phyloP scores from a whole-genome alignment of 2,113 vertebrate genomes.

The Geococcyx californianus region DNA sequence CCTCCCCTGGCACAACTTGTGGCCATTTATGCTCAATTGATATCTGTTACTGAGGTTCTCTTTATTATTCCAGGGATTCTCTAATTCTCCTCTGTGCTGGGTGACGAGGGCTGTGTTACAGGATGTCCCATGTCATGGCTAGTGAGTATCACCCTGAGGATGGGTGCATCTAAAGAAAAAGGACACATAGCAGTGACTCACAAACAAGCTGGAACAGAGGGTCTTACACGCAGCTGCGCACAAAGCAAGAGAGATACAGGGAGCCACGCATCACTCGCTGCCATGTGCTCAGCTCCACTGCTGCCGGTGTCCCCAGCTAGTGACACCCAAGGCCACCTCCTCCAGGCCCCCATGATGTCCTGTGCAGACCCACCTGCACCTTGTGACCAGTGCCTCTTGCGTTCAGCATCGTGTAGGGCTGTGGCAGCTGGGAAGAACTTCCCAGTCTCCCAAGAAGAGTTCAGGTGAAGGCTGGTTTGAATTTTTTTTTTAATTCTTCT shows the following conservation, averaged over 20 bases:
- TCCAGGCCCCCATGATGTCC: not conserved
- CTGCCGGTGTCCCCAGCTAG: not conserved
- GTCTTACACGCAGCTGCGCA: not conserved
- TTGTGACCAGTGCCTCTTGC: accelerated
- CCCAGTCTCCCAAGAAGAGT: accelerated
- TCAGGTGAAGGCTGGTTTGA: not conserved
- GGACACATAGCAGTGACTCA: accelerated
- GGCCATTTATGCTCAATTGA: not conserved
- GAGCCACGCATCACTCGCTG: not conserved
- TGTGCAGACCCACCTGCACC: accelerated
- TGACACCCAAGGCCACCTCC: not conserved
- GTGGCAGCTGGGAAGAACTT: not conserved
- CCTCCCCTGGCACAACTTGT: no score
- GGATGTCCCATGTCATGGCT: not conserved
- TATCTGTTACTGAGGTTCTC: not conserved
- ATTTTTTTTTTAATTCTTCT: not conserved
- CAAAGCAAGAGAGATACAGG: not conserved
- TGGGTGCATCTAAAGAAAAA: not conserved
- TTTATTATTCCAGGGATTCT: not conserved
- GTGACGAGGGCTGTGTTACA: accelerated
- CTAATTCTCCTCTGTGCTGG: not conserved
- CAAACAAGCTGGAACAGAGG: not conserved
- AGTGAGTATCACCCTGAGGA: accelerated
- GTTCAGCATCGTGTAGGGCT: accelerated
- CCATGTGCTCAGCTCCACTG: accelerated